Evolutionary conservation across 92 coral and sea anemone genomes (phyloP).

Genomic region (Epizoanthus ramosus): DNA sequence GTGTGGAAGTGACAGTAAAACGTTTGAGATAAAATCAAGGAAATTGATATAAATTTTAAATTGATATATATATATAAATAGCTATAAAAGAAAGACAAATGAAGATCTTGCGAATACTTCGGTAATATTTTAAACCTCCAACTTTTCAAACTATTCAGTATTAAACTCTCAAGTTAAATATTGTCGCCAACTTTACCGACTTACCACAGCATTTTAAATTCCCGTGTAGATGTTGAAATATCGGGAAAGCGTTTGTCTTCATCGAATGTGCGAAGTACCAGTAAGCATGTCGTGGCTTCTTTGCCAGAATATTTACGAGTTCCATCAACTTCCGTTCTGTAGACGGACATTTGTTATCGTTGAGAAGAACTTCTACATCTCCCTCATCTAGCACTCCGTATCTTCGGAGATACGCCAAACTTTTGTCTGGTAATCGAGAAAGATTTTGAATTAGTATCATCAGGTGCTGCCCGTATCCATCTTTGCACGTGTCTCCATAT

Average conservation of each 20-base stretch:
- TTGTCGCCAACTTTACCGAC: background rate
- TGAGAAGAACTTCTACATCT: background rate
- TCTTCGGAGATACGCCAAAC: slow-evolving; percentile 2
- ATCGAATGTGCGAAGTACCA: slow-evolving; percentile 25
- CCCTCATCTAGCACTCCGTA: slow-evolving; percentile 15
- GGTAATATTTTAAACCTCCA: too few species aligned
- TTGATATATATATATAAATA: too few species aligned
- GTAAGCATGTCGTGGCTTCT: slow-evolving; percentile 24
- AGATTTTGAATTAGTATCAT: background rate
- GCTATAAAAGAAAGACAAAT: too few species aligned
- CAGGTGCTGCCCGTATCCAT: slow-evolving; percentile 5
- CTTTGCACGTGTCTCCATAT: background rate
- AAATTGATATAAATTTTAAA: too few species aligned
- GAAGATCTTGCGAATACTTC: too few species aligned
- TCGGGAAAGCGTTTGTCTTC: slow-evolving; percentile 14
- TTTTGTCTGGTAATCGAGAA: slow-evolving; percentile 12
- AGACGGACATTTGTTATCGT: slow-evolving; percentile 4
- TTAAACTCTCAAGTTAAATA: too few species aligned
- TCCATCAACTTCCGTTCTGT: slow-evolving; percentile 14
- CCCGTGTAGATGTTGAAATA: slow-evolving; percentile 19
- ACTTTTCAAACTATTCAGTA: too few species aligned
- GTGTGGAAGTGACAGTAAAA: too few species aligned
- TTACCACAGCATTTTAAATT: slow-evolving; percentile 22
- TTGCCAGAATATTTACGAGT: slow-evolving; percentile 13
- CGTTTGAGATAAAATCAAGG: too few species aligned